These are phyloP conservation scores for Halictus rubicundus DNA, from an alignment of 1,140 invertebrate genomes.

Conservation along the genomic window DNA sequence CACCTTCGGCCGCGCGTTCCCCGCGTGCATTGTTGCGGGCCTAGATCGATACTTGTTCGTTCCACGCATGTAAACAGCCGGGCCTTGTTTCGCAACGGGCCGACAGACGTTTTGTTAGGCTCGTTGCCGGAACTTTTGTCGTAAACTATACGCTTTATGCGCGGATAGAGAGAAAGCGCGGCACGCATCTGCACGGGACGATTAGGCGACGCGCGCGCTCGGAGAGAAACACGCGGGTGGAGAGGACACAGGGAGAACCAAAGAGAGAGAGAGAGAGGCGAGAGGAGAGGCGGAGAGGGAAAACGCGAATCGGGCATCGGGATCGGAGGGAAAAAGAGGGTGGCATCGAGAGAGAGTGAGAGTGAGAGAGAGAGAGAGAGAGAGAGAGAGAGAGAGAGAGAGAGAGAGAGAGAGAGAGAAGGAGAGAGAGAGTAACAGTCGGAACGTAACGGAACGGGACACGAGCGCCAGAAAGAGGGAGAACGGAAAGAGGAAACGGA, in stretches of 20 bases:
- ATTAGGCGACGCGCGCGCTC: slow-evolving; percentile 66
- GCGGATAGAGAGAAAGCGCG: slow-evolving; percentile 64
- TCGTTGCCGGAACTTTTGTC: slow-evolving; percentile 63
- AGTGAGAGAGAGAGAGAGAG: slow-evolving; percentile 22
- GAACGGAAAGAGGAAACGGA: slow-evolving; percentile 61
- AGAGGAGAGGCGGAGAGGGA: slow-evolving; percentile 47
- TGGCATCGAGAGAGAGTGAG: slow-evolving; percentile 26
- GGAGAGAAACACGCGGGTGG: slow-evolving; percentile 44
- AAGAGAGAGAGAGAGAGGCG: slow-evolving; percentile 24
- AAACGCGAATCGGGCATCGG: slow-evolving; percentile 16
- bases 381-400: slow-evolving; percentile 1
- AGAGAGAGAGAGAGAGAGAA: slow-evolving; percentile 34
- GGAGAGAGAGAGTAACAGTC: background rate
- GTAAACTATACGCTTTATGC: slow-evolving; percentile 69
- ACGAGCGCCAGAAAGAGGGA: slow-evolving; percentile 28
- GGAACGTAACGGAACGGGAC: background rate
- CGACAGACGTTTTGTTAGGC: slow-evolving; percentile 63
- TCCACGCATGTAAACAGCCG: slow-evolving; percentile 61
- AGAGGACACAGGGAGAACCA: background rate
- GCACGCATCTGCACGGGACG: slow-evolving; percentile 76
- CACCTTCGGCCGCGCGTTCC: background rate
- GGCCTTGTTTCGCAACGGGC: slow-evolving; percentile 53
- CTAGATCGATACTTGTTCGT: slow-evolving; percentile 57
- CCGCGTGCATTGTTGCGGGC: background rate
- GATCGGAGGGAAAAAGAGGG: slow-evolving; percentile 4